phyloP scores from a whole-genome alignment of 2,797 vertebrate species.

The Spheniscus humboldti region DNA sequence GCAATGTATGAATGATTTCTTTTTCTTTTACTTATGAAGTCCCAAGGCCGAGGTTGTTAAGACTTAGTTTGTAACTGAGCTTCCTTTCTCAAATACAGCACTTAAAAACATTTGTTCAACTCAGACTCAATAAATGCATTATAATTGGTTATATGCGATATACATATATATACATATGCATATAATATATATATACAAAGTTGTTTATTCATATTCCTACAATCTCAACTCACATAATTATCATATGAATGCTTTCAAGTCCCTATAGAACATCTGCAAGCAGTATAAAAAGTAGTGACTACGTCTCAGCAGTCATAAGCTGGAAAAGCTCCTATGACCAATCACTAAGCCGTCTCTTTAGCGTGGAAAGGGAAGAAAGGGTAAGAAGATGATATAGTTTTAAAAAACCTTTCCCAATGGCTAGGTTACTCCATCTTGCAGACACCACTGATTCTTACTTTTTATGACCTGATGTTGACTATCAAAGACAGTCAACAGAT shows the following conservation, averaged over 20 bases:
- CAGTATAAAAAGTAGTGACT: neutral
- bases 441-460: neutral
- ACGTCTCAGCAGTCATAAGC: neutral
- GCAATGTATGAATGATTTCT: neutral
- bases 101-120: neutral
- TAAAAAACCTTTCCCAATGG: neutral
- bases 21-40: neutral
- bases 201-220: constrained; percentile 2
- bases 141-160: neutral
- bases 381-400: neutral
- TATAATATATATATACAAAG: constrained; percentile 26
- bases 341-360: neutral
- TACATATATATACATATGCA: too few relatives aligned
- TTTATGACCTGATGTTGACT: neutral
- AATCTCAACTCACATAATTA: constrained; percentile 14
- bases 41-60: neutral
- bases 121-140: neutral
- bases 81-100: neutral
- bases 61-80: neutral
- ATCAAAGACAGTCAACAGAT: neutral
- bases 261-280: neutral
- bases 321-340: neutral
- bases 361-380: neutral
- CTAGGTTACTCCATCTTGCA: neutral
- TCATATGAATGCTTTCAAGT: constrained; percentile 2